Evolutionary conservation across 2,888 invertebrate species (phyloP), one percentile per base, ranked within the genome.

Genomic region (Trachelus troglodyta): DNA sequence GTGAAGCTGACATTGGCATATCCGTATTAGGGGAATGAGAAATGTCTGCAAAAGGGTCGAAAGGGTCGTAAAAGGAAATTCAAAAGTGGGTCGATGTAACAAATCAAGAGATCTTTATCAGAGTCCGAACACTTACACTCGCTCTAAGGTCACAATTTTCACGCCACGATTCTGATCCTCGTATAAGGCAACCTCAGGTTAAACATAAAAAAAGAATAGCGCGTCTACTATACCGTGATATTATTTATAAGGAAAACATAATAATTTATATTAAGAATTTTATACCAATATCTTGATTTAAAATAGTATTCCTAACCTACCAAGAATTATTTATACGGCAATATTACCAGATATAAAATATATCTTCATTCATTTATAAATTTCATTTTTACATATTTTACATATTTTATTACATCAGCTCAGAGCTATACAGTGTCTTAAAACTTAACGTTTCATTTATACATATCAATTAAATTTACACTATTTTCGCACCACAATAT

Each of bases 51-150:
- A 56, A 9, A 56, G 56, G 56, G 23, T 56, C 56, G 9, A 56
- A 23, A 56, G 56, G 56, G 56, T 56, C 56, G 56, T 56, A 56
- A 23, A 56, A 56, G 23, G 23, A 56, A 56, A 56, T 9, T 23
- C 56, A 3, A 9, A 31, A 31, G 31, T 15, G 31, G 31, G 11
- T 71, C 31, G 31, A 23, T 12, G 31, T 71, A 71, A 71, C 15
- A 71, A 71, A 71, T 71, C 71, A 71, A 71, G 71, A 12, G 71
- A 34, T 71, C 71, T 71, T 34, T 71, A 71, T 71, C 71, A 33
- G 71, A 71, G 31, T 71, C 31, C 33, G 33, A 69, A 71, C 71
- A 9, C 71, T 71, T 30, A 30, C 69, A 12, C 4, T 4, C 4
- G 4, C 40, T 4, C 1, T 56, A 56, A 23, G 56, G 23, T 56